phyloP scores from a whole-genome alignment of 2,888 invertebrate species.

The Noctua janthina region DNA sequence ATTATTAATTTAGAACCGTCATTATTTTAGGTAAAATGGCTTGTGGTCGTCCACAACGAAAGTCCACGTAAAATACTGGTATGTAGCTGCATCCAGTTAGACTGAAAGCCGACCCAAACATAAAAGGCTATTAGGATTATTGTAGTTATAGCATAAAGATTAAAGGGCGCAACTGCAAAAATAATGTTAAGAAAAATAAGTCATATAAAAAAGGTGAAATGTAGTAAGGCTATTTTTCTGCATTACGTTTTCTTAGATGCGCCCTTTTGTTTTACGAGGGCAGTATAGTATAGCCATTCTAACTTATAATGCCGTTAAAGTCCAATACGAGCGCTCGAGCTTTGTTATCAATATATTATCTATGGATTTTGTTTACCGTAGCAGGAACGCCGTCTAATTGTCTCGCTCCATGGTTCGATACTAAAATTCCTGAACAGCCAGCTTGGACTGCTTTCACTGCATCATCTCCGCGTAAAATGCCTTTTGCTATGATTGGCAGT shows the following conservation, averaged over 20 bases:
- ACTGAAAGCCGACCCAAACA: no score
- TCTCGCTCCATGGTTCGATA: constrained; percentile 98
- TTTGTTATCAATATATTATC: not conserved
- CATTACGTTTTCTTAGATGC: not conserved
- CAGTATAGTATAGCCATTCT: not conserved
- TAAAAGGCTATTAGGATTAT: no score
- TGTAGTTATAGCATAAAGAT: no score
- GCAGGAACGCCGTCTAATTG: constrained; percentile 97
- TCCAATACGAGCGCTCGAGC: not conserved
- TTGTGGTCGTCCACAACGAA: no score
- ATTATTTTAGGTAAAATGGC: not conserved
- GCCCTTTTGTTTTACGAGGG: not conserved
- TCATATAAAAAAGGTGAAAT: not conserved
- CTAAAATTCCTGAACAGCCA: constrained; percentile 95
- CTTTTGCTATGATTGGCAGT: constrained; percentile 96
- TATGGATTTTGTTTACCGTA: constrained; percentile 89
- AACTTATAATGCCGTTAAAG: not conserved
- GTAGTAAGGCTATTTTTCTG: not conserved
- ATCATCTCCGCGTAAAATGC: constrained; percentile 96
- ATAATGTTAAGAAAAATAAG: not conserved
- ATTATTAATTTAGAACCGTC: not conserved
- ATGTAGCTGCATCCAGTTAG: no score
- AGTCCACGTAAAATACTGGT: no score
- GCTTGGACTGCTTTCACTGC: constrained; percentile 93
- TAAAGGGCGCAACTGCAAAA: no score